Evolutionary conservation across 53 echinoderm and acorn worm genomes (phyloP), one percentile per base, ranked within the genome.

Genomic region (Mesocentrotus franciscanus): DNA sequence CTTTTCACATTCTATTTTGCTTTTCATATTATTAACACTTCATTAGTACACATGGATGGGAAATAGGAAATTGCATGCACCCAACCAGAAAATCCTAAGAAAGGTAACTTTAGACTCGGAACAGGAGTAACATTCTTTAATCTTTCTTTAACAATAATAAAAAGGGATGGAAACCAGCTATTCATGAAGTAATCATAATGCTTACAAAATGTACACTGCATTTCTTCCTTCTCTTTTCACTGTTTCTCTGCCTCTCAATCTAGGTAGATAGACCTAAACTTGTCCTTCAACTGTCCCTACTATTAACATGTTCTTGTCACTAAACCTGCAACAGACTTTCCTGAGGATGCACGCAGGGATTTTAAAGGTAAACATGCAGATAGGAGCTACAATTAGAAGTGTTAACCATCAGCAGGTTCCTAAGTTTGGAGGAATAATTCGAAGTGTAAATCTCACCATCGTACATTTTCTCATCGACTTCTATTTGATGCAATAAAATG

Each of bases 361-460:
- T 81, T 30, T 2, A 33, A 76, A 24, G 68, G 0, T 29, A 10
- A 76, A 16, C 39, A 81, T 81, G 81, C 81, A 81, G 36, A 18
- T 42, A 81, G 42, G 18, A 27, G 20, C 32, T 14, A 4, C 8
- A 7, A 81, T 17, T 39, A 81, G 9, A 12, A 22, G 79, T 39
- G 8, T 22, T 39, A 81, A 18, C 42, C 36, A 81, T 33, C 42
- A 81, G 42, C 20, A 42, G 42, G 42, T 42, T 42, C 42, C 81
- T 3, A 18, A 20, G 81, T 55, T 58, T 58, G 27, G 27, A 87
- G 58, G 57, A 27, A 87, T 12, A 87, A 3, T 57, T 12, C 58
- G 10, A 87, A 87, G n/a, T n/a, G 10, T 57, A 33, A 26, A n/a
- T 57, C 87, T 87, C 87, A 87, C 87, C 87, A 87, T 87, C 87